Conservation (phyloP, 1,140 invertebrate genomes). For the Theocolax elegans region DNA sequence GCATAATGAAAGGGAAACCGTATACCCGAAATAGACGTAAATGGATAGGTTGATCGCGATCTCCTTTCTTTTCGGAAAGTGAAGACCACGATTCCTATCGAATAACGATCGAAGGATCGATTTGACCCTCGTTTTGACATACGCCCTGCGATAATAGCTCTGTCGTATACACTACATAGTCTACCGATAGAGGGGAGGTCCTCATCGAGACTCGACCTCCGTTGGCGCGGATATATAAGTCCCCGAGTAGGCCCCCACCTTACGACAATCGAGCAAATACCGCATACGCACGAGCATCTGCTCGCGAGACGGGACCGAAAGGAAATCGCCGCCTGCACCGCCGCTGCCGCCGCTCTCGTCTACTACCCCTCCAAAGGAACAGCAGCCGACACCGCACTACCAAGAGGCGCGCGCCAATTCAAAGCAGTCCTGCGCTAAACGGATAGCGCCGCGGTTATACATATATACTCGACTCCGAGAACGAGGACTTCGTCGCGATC, state of each 20-base stretch:
- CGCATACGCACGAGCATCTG: slow-evolving; percentile 29
- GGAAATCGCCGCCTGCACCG: neutral
- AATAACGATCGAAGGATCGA: too few species aligned
- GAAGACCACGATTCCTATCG: too few species aligned
- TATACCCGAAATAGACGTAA: too few species aligned
- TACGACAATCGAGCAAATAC: slow-evolving; percentile 25
- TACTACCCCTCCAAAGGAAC: neutral
- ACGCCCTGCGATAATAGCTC: too few species aligned
- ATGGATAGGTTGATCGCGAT: too few species aligned
- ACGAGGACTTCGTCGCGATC: too few species aligned
- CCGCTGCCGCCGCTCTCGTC: neutral
- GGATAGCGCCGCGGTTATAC: slow-evolving; percentile 32
- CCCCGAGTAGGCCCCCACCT: slow-evolving; percentile 19
- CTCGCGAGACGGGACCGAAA: slow-evolving; percentile 25
- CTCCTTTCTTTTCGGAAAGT: too few species aligned
- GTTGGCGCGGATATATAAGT: slow-evolving; percentile 31
- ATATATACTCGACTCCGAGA: too few species aligned
- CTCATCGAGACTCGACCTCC: slow-evolving; percentile 24
- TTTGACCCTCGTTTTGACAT: slow-evolving; percentile 30
- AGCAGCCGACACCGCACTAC: neutral
- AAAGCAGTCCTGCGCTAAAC: slow-evolving; percentile 39
- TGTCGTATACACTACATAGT: too few species aligned
- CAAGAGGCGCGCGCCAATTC: slow-evolving; percentile 11
- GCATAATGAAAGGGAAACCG: too few species aligned
- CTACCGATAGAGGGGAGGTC: slow-evolving; percentile 4